Conservation (phyloP, 2,797 vertebrate species). For the Heliangelus exortis region DNA sequence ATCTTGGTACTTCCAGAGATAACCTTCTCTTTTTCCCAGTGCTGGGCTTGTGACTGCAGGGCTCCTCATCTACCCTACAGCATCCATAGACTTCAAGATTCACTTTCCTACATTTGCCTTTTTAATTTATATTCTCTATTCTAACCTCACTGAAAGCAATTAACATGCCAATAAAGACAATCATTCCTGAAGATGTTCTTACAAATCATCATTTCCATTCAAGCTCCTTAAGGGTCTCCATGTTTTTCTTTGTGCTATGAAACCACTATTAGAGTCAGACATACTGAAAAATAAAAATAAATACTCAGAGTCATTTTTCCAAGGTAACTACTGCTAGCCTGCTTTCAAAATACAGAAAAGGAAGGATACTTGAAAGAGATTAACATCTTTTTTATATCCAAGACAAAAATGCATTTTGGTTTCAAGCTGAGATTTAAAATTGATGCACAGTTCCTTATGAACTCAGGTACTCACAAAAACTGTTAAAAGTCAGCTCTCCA, state of each 20-base stretch:
- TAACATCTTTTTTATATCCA: background rate
- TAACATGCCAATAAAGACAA: background rate
- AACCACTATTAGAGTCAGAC: background rate
- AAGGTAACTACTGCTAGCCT: background rate
- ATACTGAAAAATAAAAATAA: background rate
- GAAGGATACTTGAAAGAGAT: background rate
- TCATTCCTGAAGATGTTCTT: background rate
- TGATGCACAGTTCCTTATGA: background rate
- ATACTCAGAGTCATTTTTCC: background rate
- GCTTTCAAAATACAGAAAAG: background rate
- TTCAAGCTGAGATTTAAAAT: conserved; percentile 32
- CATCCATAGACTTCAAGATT: background rate
- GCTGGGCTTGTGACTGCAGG: background rate
- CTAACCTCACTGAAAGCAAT: background rate
- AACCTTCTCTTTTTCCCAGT: background rate
- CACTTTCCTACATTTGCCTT: background rate
- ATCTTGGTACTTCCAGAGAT: background rate
- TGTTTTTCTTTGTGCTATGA: background rate
- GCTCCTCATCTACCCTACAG: background rate
- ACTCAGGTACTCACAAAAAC: background rate
- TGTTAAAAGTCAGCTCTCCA: background rate
- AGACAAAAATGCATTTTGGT: background rate
- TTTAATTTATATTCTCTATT: background rate
- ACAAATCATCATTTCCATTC: background rate
- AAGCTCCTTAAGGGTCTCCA: background rate